Percentiles rank a stretch among this genome's conserved stretches.
phyloP scores from a whole-genome alignment of 2,888 invertebrate species.

The Torymus texanus region DNA sequence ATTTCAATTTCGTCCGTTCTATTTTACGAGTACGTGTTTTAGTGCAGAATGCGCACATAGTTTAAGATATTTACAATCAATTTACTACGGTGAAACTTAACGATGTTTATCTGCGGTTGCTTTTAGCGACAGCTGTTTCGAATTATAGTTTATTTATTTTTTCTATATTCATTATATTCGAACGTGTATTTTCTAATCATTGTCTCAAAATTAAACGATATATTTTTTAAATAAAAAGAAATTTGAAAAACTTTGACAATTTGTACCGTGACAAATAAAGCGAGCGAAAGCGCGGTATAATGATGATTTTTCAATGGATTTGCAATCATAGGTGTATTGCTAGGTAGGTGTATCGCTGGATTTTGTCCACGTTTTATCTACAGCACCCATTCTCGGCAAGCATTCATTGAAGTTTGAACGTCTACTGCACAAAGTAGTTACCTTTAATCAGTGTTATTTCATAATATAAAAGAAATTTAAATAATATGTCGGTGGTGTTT shows the following conservation, averaged over 20 bases:
- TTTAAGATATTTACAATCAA: slow-evolving; percentile 25
- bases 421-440: slow-evolving; percentile 74
- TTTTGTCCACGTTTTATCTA: slow-evolving; percentile 70
- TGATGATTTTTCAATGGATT: slow-evolving; percentile 44
- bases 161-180: slow-evolving; percentile 3
- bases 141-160: slow-evolving; percentile 13
- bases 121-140: slow-evolving; percentile 12
- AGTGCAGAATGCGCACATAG: slow-evolving; percentile 10
- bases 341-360: slow-evolving; percentile 48
- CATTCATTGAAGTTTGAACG: slow-evolving; percentile 71
- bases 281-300: slow-evolving; percentile 16
- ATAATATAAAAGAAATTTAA: slow-evolving; percentile 65
- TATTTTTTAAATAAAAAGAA: slow-evolving; percentile 36
- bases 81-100: slow-evolving; percentile 12
- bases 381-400: slow-evolving; percentile 70
- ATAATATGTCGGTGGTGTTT: slow-evolving; percentile 73
- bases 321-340: slow-evolving; percentile 35
- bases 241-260: slow-evolving; percentile 43
- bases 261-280: slow-evolving; percentile 42
- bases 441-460: slow-evolving; percentile 73
- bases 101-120: background rate
- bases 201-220: slow-evolving; percentile 24
- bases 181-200: slow-evolving; percentile 30
- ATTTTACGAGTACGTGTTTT: slow-evolving; percentile 24
- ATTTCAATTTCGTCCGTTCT: slow-evolving; percentile 42